Conservation (phyloP, 1,140 invertebrate genomes). For the Parapsyche elsis region DNA sequence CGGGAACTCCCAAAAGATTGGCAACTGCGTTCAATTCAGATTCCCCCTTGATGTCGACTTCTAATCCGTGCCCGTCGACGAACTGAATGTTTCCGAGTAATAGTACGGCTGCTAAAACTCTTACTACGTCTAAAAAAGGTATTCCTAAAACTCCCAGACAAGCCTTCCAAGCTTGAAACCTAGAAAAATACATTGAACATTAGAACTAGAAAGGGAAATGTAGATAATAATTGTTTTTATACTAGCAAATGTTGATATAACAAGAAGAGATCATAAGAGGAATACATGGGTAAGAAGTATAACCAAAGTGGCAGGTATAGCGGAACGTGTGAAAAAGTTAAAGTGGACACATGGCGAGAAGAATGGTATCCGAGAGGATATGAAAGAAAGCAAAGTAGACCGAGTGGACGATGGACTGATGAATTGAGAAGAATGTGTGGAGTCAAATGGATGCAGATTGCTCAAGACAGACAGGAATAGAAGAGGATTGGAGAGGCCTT, state of each 20-base stretch:
- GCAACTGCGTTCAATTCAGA: slow-evolving; percentile 86
- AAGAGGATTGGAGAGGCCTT: too few relatives aligned
- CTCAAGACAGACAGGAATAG: too few relatives aligned
- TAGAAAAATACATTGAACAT: slow-evolving; percentile 55
- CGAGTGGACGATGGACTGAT: too few relatives aligned
- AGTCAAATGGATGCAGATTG: too few relatives aligned
- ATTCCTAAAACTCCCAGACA: slow-evolving; percentile 91
- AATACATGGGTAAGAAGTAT: too few relatives aligned
- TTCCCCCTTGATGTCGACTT: slow-evolving; percentile 74
- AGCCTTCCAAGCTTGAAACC: slow-evolving; percentile 91
- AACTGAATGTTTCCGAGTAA: slow-evolving; percentile 93
- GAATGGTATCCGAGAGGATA: too few relatives aligned
- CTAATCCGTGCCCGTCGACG: slow-evolving; percentile 72
- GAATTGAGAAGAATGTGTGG: too few relatives aligned
- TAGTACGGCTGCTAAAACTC: slow-evolving; percentile 89
- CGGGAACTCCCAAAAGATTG: slow-evolving; percentile 83
- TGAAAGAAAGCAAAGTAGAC: too few relatives aligned
- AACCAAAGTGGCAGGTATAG: too few relatives aligned
- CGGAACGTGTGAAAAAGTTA: too few relatives aligned
- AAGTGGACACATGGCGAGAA: too few relatives aligned
- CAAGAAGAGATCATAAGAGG: neutral
- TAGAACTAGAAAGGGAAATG: neutral
- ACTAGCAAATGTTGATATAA: neutral
- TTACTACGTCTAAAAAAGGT: slow-evolving; percentile 91
- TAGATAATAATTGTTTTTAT: neutral